phyloP scores from a whole-genome alignment of 1,140 invertebrate species.

The Chironomus striatipennis region DNA sequence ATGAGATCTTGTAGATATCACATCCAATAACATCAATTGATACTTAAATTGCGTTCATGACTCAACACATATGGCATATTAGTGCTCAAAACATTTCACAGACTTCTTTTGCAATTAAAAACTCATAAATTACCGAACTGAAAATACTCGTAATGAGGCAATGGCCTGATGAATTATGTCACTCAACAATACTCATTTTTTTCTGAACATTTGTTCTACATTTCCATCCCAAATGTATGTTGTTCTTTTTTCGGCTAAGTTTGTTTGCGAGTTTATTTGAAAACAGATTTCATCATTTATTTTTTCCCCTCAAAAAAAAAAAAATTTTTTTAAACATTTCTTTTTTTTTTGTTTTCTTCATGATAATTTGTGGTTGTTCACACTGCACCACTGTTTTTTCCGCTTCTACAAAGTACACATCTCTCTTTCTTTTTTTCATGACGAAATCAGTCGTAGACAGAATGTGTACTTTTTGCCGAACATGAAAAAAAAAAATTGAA shows the following conservation, averaged over 20 bases:
- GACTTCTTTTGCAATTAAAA: not conserved
- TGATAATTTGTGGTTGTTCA: not conserved
- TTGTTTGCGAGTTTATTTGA: not conserved
- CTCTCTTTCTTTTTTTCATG: no score
- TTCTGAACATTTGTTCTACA: not conserved
- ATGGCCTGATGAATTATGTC: not conserved
- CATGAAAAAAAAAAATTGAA: no score
- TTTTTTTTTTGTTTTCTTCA: not conserved
- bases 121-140: not conserved
- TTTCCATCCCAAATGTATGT: not conserved
- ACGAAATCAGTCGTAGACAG: not conserved
- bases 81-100: not conserved
- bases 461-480: not conserved
- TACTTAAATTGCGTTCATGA: not conserved
- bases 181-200: not conserved
- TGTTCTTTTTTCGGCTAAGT: not conserved
- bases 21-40: no score
- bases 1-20: not conserved
- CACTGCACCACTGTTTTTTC: constrained; percentile 19
- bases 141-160: not conserved
- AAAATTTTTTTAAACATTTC: no score
- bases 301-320: not conserved
- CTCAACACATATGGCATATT: not conserved
- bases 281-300: constrained; percentile 20
- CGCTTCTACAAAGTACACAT: not conserved